These are phyloP conservation scores for Enchytraeus crypticus DNA, from an alignment of 2,888 invertebrate species.

Conservation along the genomic window DNA sequence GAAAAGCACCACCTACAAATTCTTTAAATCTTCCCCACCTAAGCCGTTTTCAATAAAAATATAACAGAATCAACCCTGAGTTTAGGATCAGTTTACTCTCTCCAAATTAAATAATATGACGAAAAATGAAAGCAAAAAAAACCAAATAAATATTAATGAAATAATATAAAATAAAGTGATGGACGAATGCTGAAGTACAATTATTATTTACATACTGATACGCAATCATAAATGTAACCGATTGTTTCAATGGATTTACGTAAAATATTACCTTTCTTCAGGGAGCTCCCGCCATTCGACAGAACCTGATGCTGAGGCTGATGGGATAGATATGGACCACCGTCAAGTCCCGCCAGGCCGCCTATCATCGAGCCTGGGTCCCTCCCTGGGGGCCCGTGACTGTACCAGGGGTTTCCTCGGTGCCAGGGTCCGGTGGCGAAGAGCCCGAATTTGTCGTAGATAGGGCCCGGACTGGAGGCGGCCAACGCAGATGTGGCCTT, in stretches of 20 bases:
- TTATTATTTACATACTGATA: too few relatives aligned
- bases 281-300: not conserved
- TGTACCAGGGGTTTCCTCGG: slow-evolving; percentile 52
- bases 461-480: slow-evolving; percentile 9
- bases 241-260: not conserved
- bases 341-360: not conserved
- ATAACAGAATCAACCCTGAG: too few relatives aligned
- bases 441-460: slow-evolving; percentile 78
- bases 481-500: slow-evolving; percentile 54
- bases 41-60: too few relatives aligned
- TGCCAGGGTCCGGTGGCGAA: slow-evolving; percentile 64
- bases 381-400: not conserved
- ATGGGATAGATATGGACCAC: not conserved
- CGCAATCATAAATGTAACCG: too few relatives aligned
- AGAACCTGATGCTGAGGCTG: not conserved
- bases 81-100: too few relatives aligned
- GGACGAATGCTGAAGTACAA: too few relatives aligned
- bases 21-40: too few relatives aligned
- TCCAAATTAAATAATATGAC: too few relatives aligned
- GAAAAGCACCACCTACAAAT: too few relatives aligned
- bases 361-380: not conserved
- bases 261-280: not conserved
- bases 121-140: too few relatives aligned
- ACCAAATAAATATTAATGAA: too few relatives aligned
- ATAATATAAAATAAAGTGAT: too few relatives aligned